Evolutionary conservation across 2,888 invertebrate species (phyloP).

Genomic region (Anthoptus insignis): DNA sequence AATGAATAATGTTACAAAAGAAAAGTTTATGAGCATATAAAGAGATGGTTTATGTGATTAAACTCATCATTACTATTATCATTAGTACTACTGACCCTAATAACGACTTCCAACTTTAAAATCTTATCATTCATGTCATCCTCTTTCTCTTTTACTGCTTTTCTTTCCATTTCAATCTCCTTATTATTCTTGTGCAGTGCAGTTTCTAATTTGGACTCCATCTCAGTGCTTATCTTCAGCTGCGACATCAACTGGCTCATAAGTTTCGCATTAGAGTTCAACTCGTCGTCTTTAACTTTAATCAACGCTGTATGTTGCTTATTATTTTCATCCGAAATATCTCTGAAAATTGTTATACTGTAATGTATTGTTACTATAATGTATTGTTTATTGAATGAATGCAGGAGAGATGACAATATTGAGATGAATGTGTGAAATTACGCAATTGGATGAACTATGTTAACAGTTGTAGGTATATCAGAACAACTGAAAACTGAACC

Average conservation of each 20-base stretch:
- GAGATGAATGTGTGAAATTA: no score
- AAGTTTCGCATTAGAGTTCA: constrained; percentile 54
- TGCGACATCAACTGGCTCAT: constrained; percentile 61
- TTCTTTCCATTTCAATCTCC: constrained; percentile 53
- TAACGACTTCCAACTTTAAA: constrained; percentile 52
- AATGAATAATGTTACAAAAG: background rate
- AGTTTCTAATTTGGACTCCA: constrained; percentile 52
- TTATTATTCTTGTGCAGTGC: constrained; percentile 51
- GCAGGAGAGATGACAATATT: no score
- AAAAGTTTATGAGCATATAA: background rate
- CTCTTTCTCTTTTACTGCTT: constrained; percentile 52
- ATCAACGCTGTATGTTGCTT: constrained; percentile 46
- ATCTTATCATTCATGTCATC: constrained; percentile 50
- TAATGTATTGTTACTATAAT: no score
- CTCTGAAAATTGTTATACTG: constrained; percentile 40
- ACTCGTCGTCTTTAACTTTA: constrained; percentile 53
- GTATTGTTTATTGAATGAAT: no score
- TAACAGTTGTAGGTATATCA: no score
- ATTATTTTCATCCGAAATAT: constrained; percentile 44
- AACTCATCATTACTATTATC: background rate
- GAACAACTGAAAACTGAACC: no score
- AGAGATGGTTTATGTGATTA: background rate
- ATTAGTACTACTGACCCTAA: constrained; percentile 52
- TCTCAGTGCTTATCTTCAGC: constrained; percentile 55
- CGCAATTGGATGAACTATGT: no score